phyloP scores from a whole-genome alignment of 2,797 vertebrate genomes.

The Hypotaenidia philippensis region DNA sequence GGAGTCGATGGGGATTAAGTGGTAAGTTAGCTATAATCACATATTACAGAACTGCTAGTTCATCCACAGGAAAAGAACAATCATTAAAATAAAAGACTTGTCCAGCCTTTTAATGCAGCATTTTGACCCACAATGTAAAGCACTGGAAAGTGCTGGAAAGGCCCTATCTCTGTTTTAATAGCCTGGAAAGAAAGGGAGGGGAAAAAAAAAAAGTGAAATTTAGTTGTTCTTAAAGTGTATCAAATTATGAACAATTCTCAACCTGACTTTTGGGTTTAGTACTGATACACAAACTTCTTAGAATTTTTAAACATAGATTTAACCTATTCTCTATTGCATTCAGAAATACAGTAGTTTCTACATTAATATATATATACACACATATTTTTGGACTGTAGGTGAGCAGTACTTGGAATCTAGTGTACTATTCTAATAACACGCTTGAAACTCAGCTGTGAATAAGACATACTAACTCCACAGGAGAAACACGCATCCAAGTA shows the following conservation, averaged over 20 bases:
- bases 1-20: background rate
- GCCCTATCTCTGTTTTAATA: background rate
- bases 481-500: background rate
- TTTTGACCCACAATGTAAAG: background rate
- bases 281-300: background rate
- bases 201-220: background rate
- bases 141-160: background rate
- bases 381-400: background rate
- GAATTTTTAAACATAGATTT: background rate
- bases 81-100: background rate
- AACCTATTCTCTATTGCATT: background rate
- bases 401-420: background rate
- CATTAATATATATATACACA: background rate
- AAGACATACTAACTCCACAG: background rate
- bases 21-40: background rate
- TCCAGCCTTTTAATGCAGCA: background rate
- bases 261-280: background rate
- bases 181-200: too few species aligned
- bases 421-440: background rate
- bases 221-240: background rate
- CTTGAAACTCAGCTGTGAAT: background rate
- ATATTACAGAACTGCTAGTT: background rate
- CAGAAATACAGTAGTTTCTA: background rate
- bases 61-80: background rate
- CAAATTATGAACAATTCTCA: background rate